phyloP scores from a whole-genome alignment of 2,113 vertebrate genomes.

The Indicator maculatus region DNA sequence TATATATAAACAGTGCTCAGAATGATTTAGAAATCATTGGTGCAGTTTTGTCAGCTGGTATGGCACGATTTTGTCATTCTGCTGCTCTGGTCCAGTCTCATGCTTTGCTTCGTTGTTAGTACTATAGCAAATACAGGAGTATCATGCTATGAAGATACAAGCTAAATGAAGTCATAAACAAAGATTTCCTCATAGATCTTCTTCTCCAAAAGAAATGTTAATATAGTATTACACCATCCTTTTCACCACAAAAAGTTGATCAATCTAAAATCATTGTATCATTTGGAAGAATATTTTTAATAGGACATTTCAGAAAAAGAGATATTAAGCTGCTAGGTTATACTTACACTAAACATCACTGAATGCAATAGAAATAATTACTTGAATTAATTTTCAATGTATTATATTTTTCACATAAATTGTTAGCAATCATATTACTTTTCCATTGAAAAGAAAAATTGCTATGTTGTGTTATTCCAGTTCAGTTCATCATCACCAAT shows the following conservation, averaged over 20 bases:
- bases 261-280: neutral
- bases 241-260: neutral
- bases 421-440: neutral
- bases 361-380: neutral
- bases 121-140: neutral
- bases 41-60: neutral
- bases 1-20: neutral
- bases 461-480: constrained; percentile 26
- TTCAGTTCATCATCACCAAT: neutral
- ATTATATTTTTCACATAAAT: neutral
- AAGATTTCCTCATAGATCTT: neutral
- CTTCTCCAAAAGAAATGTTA: neutral
- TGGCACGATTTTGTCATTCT: neutral
- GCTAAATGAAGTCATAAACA: neutral
- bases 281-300: neutral
- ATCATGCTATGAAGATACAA: neutral
- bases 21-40: neutral
- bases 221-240: neutral
- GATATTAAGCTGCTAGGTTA: neutral
- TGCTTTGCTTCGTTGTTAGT: neutral
- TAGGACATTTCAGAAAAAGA: neutral
- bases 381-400: neutral
- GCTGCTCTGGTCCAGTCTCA: neutral
- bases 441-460: neutral
- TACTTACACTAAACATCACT: neutral